Percentiles rank a stretch among this genome's conserved stretches.
These are phyloP conservation scores for Saccopteryx leptura DNA, from an alignment of 2,113 vertebrate species.

Conservation along the genomic window DNA sequence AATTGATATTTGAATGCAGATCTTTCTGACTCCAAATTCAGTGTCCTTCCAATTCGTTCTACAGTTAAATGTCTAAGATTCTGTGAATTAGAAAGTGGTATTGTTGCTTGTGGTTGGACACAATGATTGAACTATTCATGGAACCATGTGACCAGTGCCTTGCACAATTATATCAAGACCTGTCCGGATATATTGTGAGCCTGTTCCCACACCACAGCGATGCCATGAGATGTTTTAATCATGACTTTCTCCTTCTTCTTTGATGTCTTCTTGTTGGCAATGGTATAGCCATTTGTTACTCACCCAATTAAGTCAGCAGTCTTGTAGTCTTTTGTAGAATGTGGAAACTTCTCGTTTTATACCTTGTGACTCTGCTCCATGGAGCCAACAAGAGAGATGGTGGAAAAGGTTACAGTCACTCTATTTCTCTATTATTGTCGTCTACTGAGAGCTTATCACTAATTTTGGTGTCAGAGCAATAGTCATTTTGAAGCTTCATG, in stretches of 20 bases:
- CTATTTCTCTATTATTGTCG: constrained; percentile 51
- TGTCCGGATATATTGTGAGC: not conserved
- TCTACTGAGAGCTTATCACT: constrained; percentile 45
- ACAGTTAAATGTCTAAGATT: constrained; percentile 35
- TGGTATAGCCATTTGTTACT: constrained; percentile 63
- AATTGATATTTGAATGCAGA: not conserved
- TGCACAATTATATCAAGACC: not conserved
- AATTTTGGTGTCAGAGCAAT: constrained; percentile 34
- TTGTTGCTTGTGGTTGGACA: not conserved
- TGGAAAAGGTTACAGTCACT: constrained; percentile 73
- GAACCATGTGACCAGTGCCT: not conserved
- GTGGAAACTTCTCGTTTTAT: constrained; percentile 75
- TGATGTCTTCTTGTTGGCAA: constrained; percentile 76
- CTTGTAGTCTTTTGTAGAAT: constrained; percentile 75
- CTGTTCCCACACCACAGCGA: not conserved
- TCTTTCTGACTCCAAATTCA: constrained; percentile 58
- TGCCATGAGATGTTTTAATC: constrained; percentile 72
- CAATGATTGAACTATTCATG: not conserved
- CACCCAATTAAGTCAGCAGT: constrained; percentile 67
- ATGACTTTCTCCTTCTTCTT: constrained; percentile 4
- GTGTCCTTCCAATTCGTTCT: not conserved
- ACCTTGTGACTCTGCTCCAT: constrained; percentile 64
- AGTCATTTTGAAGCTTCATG: constrained; percentile 51
- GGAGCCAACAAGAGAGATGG: constrained; percentile 67
- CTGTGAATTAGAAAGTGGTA: not conserved